These are phyloP conservation scores for Chouioia cunea DNA, from an alignment of 2,888 invertebrate genomes.

Conservation along the genomic window DNA sequence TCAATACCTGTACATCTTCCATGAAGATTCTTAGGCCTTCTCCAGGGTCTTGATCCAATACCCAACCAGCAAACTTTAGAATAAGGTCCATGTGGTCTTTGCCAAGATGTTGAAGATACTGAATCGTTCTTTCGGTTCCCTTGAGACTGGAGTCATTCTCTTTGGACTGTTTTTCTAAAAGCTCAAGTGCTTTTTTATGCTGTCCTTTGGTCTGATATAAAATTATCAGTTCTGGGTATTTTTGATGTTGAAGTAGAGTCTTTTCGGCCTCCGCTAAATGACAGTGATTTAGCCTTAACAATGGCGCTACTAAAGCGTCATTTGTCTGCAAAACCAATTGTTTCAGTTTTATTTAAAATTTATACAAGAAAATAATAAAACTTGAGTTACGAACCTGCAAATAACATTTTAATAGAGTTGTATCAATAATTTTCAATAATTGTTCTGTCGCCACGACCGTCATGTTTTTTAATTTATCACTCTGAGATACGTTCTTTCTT, in stretches of 20 bases:
- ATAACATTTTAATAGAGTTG: slow-evolving; percentile 96
- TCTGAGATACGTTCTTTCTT: slow-evolving; percentile 53
- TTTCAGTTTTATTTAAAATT: background rate
- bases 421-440: slow-evolving; percentile 93
- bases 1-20: slow-evolving; percentile 64
- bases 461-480: slow-evolving; percentile 66
- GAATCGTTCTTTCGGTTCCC: slow-evolving; percentile 87
- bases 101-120: slow-evolving; percentile 92
- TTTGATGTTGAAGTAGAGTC: slow-evolving; percentile 86
- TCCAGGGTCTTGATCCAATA: slow-evolving; percentile 86
- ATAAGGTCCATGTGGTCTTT: slow-evolving; percentile 84
- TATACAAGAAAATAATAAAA: slow-evolving; percentile 50
- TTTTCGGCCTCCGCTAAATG: slow-evolving; percentile 94
- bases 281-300: slow-evolving; percentile 92
- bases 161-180: slow-evolving; percentile 83
- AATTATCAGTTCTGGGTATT: slow-evolving; percentile 93
- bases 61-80: slow-evolving; percentile 94
- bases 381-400: slow-evolving; percentile 76
- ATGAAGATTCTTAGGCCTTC: slow-evolving; percentile 84
- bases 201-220: slow-evolving; percentile 95
- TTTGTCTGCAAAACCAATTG: slow-evolving; percentile 82
- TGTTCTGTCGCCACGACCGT: slow-evolving; percentile 72
- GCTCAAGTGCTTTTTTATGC: slow-evolving; percentile 90
- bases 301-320: slow-evolving; percentile 92
- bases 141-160: slow-evolving; percentile 82